These are phyloP conservation scores for Chironomus riparius DNA, from an alignment of 2,888 invertebrate species.

Conservation along the genomic window DNA sequence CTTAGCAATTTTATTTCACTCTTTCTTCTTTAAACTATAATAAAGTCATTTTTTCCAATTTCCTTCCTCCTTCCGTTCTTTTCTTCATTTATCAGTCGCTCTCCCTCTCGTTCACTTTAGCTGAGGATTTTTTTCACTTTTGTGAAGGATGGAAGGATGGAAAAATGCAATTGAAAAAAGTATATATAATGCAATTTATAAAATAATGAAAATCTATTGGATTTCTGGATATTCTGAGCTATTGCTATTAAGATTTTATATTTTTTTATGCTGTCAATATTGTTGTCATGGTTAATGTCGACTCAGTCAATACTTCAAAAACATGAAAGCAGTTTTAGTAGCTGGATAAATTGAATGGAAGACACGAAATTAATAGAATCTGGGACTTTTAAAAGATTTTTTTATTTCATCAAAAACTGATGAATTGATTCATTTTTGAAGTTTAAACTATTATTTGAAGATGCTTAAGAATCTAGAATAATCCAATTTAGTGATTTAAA, in stretches of 20 bases:
- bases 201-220: constrained; percentile 22
- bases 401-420: background rate
- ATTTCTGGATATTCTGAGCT: background rate
- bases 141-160: background rate
- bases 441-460: too few species aligned
- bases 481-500: too few species aligned
- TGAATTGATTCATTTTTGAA: background rate
- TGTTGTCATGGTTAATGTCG: too few species aligned
- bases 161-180: constrained; percentile 23
- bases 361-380: too few species aligned
- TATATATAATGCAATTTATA: constrained; percentile 18
- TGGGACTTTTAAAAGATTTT: too few species aligned
- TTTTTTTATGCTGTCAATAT: too few species aligned
- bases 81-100: background rate
- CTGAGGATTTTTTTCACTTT: background rate
- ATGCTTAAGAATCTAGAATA: too few species aligned
- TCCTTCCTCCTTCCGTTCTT: constrained; percentile 5
- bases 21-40: background rate
- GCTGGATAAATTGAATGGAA: too few species aligned
- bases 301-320: too few species aligned
- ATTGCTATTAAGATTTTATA: too few species aligned
- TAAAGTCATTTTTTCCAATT: constrained; percentile 23
- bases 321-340: too few species aligned
- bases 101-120: background rate
- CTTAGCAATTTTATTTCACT: background rate